Percentiles rank a stretch among this genome's conserved stretches.
phyloP scores from a whole-genome alignment of 1,140 invertebrate species.

The Bradynema listronoti region DNA sequence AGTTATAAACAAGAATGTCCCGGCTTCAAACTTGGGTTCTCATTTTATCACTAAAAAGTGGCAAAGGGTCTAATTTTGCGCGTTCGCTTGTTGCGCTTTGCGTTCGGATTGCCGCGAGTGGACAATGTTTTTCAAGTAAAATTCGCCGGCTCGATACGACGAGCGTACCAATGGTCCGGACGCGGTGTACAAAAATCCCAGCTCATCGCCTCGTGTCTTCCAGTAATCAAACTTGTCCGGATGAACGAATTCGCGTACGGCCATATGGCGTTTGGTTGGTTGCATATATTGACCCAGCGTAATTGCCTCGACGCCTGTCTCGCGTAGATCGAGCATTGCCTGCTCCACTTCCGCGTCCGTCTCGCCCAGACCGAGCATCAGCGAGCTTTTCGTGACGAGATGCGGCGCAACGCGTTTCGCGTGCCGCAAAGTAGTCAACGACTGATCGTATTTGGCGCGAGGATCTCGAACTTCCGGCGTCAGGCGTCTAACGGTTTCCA shows the following conservation, averaged over 20 bases:
- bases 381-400: slow-evolving; percentile 90
- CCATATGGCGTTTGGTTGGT: slow-evolving; percentile 73
- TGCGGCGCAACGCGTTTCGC: slow-evolving; percentile 67
- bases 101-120: slow-evolving; percentile 14
- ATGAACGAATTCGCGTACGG: slow-evolving; percentile 86
- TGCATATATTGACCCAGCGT: slow-evolving; percentile 94
- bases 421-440: slow-evolving; percentile 71
- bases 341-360: slow-evolving; percentile 79
- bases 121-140: slow-evolving; percentile 56
- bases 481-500: slow-evolving; percentile 76
- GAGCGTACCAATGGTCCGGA: slow-evolving; percentile 92
- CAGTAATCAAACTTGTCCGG: slow-evolving; percentile 87
- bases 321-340: slow-evolving; percentile 67
- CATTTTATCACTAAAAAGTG: too few relatives aligned
- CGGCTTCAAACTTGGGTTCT: too few relatives aligned
- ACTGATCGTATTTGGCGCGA: slow-evolving; percentile 74
- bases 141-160: slow-evolving; percentile 87
- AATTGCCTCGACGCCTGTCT: slow-evolving; percentile 79
- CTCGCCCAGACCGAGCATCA: slow-evolving; percentile 96
- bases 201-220: slow-evolving; percentile 73
- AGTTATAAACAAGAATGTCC: too few relatives aligned
- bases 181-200: slow-evolving; percentile 88
- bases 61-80: too few relatives aligned
- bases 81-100: slow-evolving; percentile 4
- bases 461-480: slow-evolving; percentile 74